Evolutionary conservation across 2,888 invertebrate species (phyloP).

Genomic region (Zhengitettix transpicula): DNA sequence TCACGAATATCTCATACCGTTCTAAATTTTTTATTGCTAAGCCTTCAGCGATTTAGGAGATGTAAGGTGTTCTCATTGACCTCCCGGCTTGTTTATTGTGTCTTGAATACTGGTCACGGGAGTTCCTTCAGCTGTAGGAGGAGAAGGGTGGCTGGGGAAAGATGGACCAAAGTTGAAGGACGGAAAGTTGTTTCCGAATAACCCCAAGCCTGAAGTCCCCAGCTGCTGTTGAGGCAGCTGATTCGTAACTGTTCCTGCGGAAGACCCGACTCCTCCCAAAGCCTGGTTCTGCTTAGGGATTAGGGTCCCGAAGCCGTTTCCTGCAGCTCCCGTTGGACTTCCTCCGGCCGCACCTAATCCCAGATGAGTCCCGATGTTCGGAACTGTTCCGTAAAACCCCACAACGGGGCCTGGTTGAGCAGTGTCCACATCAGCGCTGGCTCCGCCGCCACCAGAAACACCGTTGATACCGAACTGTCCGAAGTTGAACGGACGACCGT

Average conservation of each 20-base stretch:
- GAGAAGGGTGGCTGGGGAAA: not conserved
- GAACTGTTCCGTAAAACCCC: not conserved
- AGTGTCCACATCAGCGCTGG: not conserved
- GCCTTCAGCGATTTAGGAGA: no score
- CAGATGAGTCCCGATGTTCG: not conserved
- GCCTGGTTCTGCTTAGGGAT: not conserved
- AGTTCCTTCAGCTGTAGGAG: not conserved
- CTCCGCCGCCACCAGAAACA: not conserved
- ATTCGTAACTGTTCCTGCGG: not conserved
- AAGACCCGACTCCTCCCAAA: not conserved
- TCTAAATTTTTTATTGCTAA: no score
- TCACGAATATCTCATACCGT: no score
- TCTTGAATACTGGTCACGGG: not conserved
- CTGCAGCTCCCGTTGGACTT: not conserved
- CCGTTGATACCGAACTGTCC: not conserved
- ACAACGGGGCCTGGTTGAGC: not conserved
- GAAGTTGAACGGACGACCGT: not conserved
- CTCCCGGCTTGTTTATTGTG: not conserved
- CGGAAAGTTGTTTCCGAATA: not conserved
- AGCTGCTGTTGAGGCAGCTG: not conserved
- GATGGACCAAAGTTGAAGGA: not conserved
- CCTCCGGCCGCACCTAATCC: not conserved
- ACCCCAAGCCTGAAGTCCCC: not conserved
- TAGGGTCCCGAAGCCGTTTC: not conserved
- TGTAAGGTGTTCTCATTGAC: no score